Percentiles rank a stretch among this genome's conserved stretches.
These are phyloP conservation scores for Raja brachyura DNA, from an alignment of 2,113 vertebrate species.

Conservation along the genomic window DNA sequence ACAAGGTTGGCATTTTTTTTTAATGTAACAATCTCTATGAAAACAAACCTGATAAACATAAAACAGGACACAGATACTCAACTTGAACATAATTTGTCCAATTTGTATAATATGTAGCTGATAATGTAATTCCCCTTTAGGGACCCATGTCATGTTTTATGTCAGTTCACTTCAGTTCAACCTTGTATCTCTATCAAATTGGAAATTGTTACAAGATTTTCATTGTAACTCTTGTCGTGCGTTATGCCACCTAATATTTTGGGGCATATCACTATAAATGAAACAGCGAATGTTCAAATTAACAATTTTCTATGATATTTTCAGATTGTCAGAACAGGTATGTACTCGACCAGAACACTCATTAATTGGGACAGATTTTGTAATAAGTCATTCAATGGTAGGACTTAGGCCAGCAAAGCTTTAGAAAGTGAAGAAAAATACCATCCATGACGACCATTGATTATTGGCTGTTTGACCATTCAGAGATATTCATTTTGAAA, in stretches of 20 bases:
- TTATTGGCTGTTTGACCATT: background rate
- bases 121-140: background rate
- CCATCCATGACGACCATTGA: background rate
- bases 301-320: background rate
- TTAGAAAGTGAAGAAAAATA: background rate
- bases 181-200: background rate
- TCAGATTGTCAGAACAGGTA: background rate
- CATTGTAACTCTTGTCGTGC: background rate
- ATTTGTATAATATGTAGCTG: background rate
- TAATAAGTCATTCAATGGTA: background rate
- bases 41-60: background rate
- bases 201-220: background rate
- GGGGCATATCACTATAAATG: background rate
- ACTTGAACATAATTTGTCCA: background rate
- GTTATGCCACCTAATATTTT: background rate
- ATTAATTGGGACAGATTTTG: too few relatives aligned
- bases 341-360: background rate
- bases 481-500: background rate
- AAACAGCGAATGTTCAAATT: background rate
- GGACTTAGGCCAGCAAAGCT: background rate
- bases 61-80: background rate
- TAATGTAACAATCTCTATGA: background rate
- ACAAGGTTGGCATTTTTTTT: background rate
- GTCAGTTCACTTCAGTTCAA: background rate
- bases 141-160: constrained; percentile 12